Conservation (phyloP, 2,113 vertebrate species). For the Alligator sinensis region DNA sequence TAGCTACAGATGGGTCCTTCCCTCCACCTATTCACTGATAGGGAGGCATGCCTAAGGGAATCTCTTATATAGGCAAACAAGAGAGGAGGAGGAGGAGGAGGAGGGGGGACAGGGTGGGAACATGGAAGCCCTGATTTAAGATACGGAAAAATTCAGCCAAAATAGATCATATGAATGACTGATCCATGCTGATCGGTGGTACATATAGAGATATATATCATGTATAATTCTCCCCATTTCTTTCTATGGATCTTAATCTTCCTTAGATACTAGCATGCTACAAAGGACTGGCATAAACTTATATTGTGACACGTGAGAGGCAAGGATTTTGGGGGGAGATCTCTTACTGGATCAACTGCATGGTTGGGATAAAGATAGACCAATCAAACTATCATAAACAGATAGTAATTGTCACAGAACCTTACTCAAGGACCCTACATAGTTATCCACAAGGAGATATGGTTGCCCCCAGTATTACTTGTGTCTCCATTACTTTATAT, state of each 20-base stretch:
- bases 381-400: background rate
- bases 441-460: background rate
- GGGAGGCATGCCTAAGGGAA: background rate
- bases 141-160: background rate
- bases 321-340: background rate
- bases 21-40: background rate
- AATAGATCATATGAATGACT: background rate
- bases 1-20: background rate
- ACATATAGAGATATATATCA: background rate
- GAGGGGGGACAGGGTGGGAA: background rate
- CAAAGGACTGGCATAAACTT: background rate
- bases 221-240: background rate
- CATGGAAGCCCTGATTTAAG: background rate
- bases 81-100: background rate
- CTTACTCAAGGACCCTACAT: background rate
- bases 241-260: background rate
- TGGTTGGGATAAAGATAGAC: too few relatives aligned
- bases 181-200: background rate
- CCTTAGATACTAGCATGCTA: background rate
- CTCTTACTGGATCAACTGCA: too few relatives aligned
- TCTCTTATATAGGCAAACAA: background rate
- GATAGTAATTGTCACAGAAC: background rate
- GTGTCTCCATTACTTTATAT: background rate
- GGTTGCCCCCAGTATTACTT: background rate
- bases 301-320: background rate